Percentiles rank a stretch among this genome's conserved stretches.
phyloP scores from a whole-genome alignment of 2,888 invertebrate species.

The Amaurobius ferox region DNA sequence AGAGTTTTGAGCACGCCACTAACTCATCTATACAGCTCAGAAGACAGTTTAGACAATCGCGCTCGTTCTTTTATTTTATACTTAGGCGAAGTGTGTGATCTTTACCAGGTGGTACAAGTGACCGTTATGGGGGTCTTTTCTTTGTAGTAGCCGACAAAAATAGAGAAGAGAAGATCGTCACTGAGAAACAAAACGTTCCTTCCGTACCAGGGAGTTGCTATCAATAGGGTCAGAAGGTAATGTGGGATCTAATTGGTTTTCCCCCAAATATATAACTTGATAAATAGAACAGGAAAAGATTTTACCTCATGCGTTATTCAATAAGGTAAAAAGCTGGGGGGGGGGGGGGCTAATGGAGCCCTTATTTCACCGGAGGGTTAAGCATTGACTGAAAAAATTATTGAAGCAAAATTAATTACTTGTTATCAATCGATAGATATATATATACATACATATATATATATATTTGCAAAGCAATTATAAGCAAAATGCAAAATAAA shows the following conservation, averaged over 20 bases:
- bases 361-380: no score
- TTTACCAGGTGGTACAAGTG: constrained; percentile 52
- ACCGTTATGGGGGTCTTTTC: constrained; percentile 21
- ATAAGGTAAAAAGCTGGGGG: neutral
- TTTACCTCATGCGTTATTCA: neutral
- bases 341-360: neutral
- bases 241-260: constrained; percentile 17
- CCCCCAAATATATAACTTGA: neutral
- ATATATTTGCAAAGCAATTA: no score
- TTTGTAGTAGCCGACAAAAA: constrained; percentile 55
- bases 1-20: constrained; percentile 56
- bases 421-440: no score
- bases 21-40: constrained; percentile 60
- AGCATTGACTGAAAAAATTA: no score
- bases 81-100: constrained; percentile 52
- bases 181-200: constrained; percentile 32
- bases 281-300: constrained; percentile 4
- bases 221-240: constrained; percentile 10
- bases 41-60: constrained; percentile 64
- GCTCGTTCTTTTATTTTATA: constrained; percentile 39
- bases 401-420: no score
- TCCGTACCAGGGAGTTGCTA: neutral
- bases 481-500: no score
- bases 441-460: no score
- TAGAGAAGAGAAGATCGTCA: neutral